Base-by-base conservation (phyloP, 2,888 invertebrate genomes). In the Drosophila mimica region DNA sequence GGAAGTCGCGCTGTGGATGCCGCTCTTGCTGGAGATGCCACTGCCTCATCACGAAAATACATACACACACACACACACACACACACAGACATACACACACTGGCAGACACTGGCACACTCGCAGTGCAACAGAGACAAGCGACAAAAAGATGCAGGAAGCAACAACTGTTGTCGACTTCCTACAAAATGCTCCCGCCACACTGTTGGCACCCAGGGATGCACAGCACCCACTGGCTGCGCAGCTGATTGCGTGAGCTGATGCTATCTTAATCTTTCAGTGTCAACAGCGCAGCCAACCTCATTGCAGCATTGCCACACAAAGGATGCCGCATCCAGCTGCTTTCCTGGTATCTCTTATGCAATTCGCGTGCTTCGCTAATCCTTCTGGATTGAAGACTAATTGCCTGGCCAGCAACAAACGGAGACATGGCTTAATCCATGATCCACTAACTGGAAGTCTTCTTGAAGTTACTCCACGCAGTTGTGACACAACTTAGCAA, bases 81-180 rank as follows among this genome's bases (percentile, higher is more conserved):
- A 5, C n/a, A 11, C 40, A 40, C n/a, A n/a, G 15, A 36, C 34
- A 15, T 3, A 15, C 15, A 59, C 4, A 66, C 25, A 53, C 38
- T 17, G 17, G 17, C 15, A 17, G 0, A 25, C 25, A 25, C 36
- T 15, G 15, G 17, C 17, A 38, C 8, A 17, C 34, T 36, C 34
- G 17, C 25, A 38, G 36, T 67, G 53, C 60, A 74, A 74, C 74
- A 81, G 79, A 75, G 74, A 74, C 73, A 76, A 87, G 74, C 83
- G 72, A 75, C 89, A 82, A 85, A 71, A 71, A 86, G 84, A 84
- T 87, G 89, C 89, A 90, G 87, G 87, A 87, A 87, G 89, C 91
- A 79, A 81, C 82, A 82, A 90, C 70, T 70, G 80, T 67, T 72
- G 72, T 65, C 71, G 65, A 80, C 89, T 90, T 87, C 89, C 90